Evolutionary conservation across 2,797 vertebrate genomes (phyloP).

Genomic region (Xyrichtys novacula): DNA sequence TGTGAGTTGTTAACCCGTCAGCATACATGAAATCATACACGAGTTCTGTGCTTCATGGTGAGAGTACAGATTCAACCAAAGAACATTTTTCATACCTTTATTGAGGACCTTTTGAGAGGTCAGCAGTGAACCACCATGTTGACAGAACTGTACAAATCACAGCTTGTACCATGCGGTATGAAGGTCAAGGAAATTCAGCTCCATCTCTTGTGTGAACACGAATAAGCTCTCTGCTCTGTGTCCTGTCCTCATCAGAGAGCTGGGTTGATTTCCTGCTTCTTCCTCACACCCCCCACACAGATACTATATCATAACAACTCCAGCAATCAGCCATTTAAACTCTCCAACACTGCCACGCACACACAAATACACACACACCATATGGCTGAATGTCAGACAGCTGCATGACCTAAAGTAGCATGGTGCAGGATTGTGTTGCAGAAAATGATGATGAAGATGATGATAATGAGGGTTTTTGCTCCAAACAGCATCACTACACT

Average conservation of each 20-base stretch:
- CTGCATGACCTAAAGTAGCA: conserved; percentile 57
- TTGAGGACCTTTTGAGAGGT: neutral
- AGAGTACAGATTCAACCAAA: neutral
- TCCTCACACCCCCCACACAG: conserved; percentile 27
- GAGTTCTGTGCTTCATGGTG: neutral
- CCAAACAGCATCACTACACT: conserved; percentile 28
- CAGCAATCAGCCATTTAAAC: conserved; percentile 25
- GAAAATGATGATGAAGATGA: conserved; percentile 48
- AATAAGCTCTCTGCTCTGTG: conserved; percentile 17
- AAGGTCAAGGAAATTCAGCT: conserved; percentile 16
- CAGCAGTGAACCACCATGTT: neutral
- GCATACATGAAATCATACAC: too few relatives aligned
- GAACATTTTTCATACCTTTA: neutral
- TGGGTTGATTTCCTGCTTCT: conserved; percentile 18
- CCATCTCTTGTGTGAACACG: neutral
- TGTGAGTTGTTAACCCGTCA: too few relatives aligned
- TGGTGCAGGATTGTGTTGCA: conserved; percentile 32
- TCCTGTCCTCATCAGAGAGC: conserved; percentile 8
- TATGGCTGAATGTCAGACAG: conserved; percentile 69
- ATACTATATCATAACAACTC: conserved; percentile 20
- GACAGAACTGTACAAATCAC: conserved; percentile 2
- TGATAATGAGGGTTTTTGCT: conserved; percentile 27
- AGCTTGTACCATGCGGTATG: neutral
- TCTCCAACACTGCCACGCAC: neutral
- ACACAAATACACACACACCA: conserved; percentile 34